Evolutionary conservation across 2,113 vertebrate genomes (phyloP).

Genomic region (Cynoglossus semilaevis): DNA sequence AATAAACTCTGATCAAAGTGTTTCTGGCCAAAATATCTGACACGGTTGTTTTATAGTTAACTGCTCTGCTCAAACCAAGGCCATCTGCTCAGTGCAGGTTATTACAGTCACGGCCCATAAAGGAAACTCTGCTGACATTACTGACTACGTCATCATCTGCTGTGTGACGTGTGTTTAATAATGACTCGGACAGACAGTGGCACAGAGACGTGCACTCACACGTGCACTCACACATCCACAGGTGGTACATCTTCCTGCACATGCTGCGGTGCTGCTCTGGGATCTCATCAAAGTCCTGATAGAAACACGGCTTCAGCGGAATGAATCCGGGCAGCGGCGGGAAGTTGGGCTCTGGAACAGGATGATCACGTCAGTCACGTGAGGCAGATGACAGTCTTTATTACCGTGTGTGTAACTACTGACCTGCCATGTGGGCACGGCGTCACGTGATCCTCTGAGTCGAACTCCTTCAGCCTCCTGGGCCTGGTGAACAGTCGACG

Average conservation of each 20-base stretch:
- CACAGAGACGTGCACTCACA: background rate
- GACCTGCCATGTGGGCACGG: constrained; percentile 66
- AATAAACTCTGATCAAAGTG: constrained; percentile 54
- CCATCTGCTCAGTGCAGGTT: constrained; percentile 52
- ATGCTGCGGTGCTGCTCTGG: constrained; percentile 90
- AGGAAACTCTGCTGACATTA: constrained; percentile 19
- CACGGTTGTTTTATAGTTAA: constrained; percentile 47
- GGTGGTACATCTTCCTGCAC: constrained; percentile 95
- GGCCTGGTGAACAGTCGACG: constrained; percentile 3
- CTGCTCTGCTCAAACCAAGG: constrained; percentile 42
- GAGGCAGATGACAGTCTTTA: background rate
- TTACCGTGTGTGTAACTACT: constrained; percentile 12
- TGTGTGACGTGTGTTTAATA: background rate
- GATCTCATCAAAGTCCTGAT: constrained; percentile 97
- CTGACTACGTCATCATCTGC: background rate
- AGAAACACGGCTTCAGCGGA: constrained; percentile 95
- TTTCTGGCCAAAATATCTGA: constrained; percentile 45
- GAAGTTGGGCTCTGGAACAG: constrained; percentile 89
- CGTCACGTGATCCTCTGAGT: constrained; percentile 7
- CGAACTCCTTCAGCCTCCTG: constrained; percentile 10
- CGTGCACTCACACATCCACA: constrained; percentile 93
- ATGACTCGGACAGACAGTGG: background rate
- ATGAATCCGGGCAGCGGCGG: constrained; percentile 92
- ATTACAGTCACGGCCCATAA: constrained; percentile 27
- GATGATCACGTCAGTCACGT: background rate